Percentiles rank a stretch among this genome's conserved stretches.
These are phyloP conservation scores for Eclectus roratus DNA, from an alignment of 2,113 vertebrate species.

Conservation along the genomic window DNA sequence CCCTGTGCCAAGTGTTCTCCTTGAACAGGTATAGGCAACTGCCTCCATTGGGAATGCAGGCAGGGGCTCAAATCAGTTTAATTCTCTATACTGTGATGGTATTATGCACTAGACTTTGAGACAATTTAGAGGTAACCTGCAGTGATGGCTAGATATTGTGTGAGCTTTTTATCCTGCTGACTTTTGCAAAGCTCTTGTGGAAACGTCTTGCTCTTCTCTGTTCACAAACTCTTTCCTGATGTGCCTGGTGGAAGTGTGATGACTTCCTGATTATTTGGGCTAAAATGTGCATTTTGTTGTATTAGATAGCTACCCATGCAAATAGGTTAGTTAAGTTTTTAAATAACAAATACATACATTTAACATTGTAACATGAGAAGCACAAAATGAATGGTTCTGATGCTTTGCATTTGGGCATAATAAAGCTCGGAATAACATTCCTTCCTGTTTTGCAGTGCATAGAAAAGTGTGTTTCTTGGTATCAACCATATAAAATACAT, in stretches of 20 bases:
- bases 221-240: not conserved
- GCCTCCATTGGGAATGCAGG: not conserved
- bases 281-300: not conserved
- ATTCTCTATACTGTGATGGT: not conserved
- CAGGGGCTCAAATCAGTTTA: not conserved
- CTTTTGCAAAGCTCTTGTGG: not conserved
- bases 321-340: not conserved
- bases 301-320: not conserved
- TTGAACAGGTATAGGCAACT: not conserved
- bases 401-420: not conserved
- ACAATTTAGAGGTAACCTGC: not conserved
- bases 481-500: not conserved
- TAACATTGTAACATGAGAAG: not conserved
- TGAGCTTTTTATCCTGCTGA: not conserved
- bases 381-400: not conserved
- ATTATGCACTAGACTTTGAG: not conserved
- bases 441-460: not conserved
- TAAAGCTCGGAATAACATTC: not conserved
- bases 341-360: not conserved
- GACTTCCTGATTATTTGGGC: not conserved
- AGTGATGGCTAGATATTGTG: not conserved
- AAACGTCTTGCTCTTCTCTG: not conserved
- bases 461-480: not conserved
- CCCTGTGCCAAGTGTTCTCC: not conserved
- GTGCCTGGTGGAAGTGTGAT: not conserved